phyloP scores from a whole-genome alignment of 2,113 vertebrate genomes.

The Rutilus rutilus region DNA sequence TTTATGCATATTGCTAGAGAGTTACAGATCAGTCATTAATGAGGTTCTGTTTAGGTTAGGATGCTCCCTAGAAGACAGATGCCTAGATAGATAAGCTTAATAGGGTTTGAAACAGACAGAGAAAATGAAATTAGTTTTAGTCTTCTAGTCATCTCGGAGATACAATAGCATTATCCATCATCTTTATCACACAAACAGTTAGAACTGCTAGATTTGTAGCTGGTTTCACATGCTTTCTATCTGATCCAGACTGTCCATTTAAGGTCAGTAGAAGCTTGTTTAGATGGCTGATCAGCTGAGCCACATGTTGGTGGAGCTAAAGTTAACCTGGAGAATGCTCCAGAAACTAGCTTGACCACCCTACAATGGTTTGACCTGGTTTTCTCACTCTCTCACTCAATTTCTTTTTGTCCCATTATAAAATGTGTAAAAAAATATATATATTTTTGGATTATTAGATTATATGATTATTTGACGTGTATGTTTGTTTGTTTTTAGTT shows the following conservation, averaged over 20 bases:
- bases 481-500: neutral
- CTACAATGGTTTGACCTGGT: neutral
- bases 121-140: neutral
- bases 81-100: too few relatives aligned
- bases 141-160: neutral
- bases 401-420: neutral
- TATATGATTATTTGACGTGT: neutral
- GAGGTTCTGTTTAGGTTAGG: too few relatives aligned
- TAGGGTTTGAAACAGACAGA: neutral
- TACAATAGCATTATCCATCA: neutral
- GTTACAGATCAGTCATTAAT: neutral
- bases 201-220: neutral
- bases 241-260: neutral
- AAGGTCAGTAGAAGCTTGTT: neutral
- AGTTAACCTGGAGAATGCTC: neutral
- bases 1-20: neutral
- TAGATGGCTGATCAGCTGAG: neutral
- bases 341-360: neutral
- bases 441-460: neutral
- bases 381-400: neutral
- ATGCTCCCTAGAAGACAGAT: too few relatives aligned
- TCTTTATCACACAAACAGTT: neutral
- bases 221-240: neutral
- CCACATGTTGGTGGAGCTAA: neutral
- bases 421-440: too few relatives aligned